These are phyloP conservation scores for Epirrhoe tristata DNA, from an alignment of 2,888 invertebrate genomes.

Conservation along the genomic window DNA sequence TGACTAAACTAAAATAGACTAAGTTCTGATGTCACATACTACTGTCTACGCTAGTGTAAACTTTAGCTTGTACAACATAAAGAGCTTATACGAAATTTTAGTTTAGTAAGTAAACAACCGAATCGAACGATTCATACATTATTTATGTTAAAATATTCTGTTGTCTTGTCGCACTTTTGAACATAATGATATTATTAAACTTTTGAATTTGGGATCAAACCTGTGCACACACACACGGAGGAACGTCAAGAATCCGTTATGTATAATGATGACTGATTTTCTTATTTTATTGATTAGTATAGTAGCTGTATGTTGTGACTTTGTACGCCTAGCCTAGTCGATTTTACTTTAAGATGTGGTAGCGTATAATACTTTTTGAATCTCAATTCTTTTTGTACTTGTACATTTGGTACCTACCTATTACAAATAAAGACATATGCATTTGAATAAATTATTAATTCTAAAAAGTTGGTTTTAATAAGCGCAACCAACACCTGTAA, in stretches of 20 bases:
- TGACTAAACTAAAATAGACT: too few species aligned
- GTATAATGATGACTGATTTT: slow-evolving; percentile 13
- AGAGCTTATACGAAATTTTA: too few species aligned
- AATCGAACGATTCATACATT: too few species aligned
- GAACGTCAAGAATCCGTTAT: neutral
- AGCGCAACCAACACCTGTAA: neutral
- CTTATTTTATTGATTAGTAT: slow-evolving; percentile 14
- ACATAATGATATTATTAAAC: neutral
- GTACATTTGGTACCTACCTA: slow-evolving; percentile 52
- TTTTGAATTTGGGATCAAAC: neutral
- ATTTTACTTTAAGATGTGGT: slow-evolving; percentile 22
- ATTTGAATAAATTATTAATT: slow-evolving; percentile 30
- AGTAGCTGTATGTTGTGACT: slow-evolving; percentile 26
- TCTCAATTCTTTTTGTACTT: slow-evolving; percentile 50
- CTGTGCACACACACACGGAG: neutral
- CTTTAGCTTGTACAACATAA: too few species aligned
- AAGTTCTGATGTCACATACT: too few species aligned
- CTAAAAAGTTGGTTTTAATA: slow-evolving; percentile 20
- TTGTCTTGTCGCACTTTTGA: too few species aligned
- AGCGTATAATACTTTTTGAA: slow-evolving; percentile 47
- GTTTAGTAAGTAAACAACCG: too few species aligned
- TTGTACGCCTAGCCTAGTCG: slow-evolving; percentile 33
- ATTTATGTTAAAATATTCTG: too few species aligned
- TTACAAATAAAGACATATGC: slow-evolving; percentile 37
- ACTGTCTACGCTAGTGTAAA: too few species aligned